phyloP scores from a whole-genome alignment of 2,888 invertebrate genomes.

The Caenorhabditis zanzibari region DNA sequence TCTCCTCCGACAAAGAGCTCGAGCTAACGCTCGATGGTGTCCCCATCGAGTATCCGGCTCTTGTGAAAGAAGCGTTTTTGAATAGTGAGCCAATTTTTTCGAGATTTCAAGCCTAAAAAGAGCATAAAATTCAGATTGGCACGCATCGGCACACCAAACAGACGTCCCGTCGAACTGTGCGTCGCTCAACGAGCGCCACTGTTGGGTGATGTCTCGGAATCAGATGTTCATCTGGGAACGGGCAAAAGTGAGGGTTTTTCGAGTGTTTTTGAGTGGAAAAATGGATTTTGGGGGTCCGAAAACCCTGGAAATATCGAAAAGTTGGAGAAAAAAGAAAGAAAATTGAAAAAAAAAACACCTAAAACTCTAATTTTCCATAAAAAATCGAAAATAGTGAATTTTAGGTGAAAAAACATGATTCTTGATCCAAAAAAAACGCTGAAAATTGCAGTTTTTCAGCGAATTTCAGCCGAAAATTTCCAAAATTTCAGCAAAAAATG shows the following conservation, averaged over 20 bases:
- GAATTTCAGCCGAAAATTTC: no score
- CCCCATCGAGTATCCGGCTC: slow-evolving; percentile 64
- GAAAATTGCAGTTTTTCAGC: no score
- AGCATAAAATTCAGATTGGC: slow-evolving; percentile 49
- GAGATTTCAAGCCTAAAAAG: not conserved
- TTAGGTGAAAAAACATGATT: no score
- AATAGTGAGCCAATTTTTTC: slow-evolving; percentile 36
- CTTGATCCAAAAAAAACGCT: no score
- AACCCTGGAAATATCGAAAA: not conserved
- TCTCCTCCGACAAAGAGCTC: slow-evolving; percentile 29
- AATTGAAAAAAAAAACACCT: no score
- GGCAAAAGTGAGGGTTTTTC: slow-evolving; percentile 12
- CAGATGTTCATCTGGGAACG: slow-evolving; percentile 62
- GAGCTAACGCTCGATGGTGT: slow-evolving; percentile 58
- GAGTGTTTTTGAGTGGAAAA: not conserved
- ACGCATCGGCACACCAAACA: slow-evolving; percentile 45
- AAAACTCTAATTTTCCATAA: no score
- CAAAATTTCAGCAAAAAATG: no score
- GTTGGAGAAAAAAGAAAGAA: no score
- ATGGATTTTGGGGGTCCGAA: not conserved
- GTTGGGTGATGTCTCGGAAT: slow-evolving; percentile 60
- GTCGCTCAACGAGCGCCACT: slow-evolving; percentile 59
- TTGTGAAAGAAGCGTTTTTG: slow-evolving; percentile 65
- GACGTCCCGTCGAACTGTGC: slow-evolving; percentile 57
- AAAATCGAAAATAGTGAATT: no score